phyloP scores from a whole-genome alignment of 2,797 vertebrate species.

The Pachyuromys duprasi region DNA sequence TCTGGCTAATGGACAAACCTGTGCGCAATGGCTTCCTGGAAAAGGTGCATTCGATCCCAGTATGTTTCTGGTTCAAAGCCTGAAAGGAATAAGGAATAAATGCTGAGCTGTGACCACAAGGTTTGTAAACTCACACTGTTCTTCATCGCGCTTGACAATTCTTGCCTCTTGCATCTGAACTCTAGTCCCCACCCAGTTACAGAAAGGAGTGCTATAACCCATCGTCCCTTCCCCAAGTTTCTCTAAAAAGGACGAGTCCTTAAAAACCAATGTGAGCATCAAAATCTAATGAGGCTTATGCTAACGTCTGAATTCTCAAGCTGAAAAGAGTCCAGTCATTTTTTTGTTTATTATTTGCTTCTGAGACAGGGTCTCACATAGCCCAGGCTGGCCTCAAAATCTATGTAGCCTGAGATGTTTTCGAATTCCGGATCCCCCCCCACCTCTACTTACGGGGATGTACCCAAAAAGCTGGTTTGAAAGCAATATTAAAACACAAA shows the following conservation, averaged over 20 bases:
- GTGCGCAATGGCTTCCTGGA: slow-evolving; percentile 96
- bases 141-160: neutral
- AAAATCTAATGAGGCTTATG: neutral
- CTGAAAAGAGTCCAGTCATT: neutral
- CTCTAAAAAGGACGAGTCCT: slow-evolving; percentile 25
- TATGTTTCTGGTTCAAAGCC: slow-evolving; percentile 98
- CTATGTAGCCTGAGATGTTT: neutral
- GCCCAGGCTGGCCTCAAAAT: neutral
- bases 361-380: neutral
- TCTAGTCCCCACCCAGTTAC: neutral
- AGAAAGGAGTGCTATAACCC: neutral
- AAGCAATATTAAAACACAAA: slow-evolving; percentile 16
- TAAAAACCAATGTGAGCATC: neutral
- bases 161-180: neutral
- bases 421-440: neutral
- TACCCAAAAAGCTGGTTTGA: neutral
- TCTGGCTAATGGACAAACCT: slow-evolving; percentile 86
- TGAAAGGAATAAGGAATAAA: slow-evolving; percentile 81
- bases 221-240: neutral
- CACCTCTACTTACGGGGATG: neutral
- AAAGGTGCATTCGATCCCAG: slow-evolving; percentile 98
- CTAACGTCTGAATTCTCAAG: neutral
- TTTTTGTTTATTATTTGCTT: neutral
- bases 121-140: neutral
- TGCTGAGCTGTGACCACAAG: neutral